Conservation (phyloP, 2,888 invertebrate genomes). For the Epirrhoe alternata region DNA sequence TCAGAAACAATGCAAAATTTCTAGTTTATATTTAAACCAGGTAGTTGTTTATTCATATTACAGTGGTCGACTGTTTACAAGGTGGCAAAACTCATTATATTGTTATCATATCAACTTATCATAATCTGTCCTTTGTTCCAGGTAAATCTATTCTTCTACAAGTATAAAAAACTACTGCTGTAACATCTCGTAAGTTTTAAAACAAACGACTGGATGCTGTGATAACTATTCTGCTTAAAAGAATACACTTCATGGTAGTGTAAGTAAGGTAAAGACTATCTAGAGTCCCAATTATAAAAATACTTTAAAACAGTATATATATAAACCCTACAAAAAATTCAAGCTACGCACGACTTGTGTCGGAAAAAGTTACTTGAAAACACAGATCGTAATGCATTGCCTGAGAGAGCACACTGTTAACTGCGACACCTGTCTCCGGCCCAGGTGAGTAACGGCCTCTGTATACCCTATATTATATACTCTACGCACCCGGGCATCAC, state of each 20-base stretch:
- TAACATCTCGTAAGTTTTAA: no score
- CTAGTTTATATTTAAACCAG: constrained; percentile 12
- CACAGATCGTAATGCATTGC: constrained; percentile 29
- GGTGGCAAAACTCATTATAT: constrained; percentile 27
- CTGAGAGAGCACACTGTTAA: constrained; percentile 35
- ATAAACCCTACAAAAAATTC: constrained; percentile 1
- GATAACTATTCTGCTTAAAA: no score
- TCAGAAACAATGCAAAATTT: constrained; percentile 19
- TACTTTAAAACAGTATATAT: constrained; percentile 5
- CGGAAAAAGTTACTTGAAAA: constrained; percentile 26
- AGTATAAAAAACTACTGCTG: neutral
- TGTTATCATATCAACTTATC: constrained; percentile 31
- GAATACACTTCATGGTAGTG: no score
- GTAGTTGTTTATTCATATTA: constrained; percentile 15
- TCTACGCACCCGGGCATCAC: constrained; percentile 42
- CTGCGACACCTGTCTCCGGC: constrained; percentile 57
- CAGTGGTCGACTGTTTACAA: constrained; percentile 22
- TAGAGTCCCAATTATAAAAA: neutral
- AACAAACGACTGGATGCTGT: no score
- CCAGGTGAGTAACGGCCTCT: constrained; percentile 72
- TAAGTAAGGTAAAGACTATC: no score
- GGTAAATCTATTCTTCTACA: constrained; percentile 35
- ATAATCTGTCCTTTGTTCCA: constrained; percentile 41
- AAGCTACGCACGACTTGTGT: constrained; percentile 2
- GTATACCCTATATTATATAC: constrained; percentile 34